Percentiles rank a stretch among this genome's conserved stretches.
Evolutionary conservation across 2,888 invertebrate genomes (phyloP).

Genomic region (Cephus spinipes): DNA sequence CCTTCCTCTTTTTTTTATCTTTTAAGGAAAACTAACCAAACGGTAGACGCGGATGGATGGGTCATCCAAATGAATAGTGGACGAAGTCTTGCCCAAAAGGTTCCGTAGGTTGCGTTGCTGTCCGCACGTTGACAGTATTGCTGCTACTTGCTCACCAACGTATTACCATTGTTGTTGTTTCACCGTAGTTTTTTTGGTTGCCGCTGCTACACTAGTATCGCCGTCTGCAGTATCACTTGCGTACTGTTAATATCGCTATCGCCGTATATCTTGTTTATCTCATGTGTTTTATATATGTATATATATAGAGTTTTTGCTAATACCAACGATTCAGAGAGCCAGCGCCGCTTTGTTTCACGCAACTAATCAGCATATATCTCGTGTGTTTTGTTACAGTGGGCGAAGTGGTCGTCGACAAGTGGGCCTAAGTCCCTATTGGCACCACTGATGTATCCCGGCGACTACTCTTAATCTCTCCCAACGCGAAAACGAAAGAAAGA

Average conservation of each 20-base stretch:
- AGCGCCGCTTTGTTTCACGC: neutral
- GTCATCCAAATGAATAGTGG: neutral
- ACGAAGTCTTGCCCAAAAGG: neutral
- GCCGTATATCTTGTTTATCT: neutral
- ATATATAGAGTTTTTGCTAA: neutral
- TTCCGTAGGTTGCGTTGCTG: neutral
- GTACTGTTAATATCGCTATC: neutral
- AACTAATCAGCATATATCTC: neutral
- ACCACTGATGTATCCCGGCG: slow-evolving; percentile 3
- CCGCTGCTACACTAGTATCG: neutral
- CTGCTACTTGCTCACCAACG: neutral
- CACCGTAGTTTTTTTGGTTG: neutral
- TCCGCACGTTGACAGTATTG: neutral
- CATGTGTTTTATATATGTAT: neutral
- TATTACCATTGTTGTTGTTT: neutral
- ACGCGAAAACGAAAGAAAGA: neutral
- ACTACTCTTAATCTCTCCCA: slow-evolving; percentile 12
- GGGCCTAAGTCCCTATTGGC: slow-evolving; percentile 19
- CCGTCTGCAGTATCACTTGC: neutral
- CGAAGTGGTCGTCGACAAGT: slow-evolving; percentile 23
- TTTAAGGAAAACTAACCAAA: neutral
- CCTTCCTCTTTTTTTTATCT: neutral
- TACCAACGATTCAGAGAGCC: neutral
- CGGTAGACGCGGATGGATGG: neutral
- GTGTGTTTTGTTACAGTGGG: slow-evolving; percentile 25